These are phyloP conservation scores for Chaetura pelagica DNA, from an alignment of 2,113 vertebrate species.

Conservation along the genomic window DNA sequence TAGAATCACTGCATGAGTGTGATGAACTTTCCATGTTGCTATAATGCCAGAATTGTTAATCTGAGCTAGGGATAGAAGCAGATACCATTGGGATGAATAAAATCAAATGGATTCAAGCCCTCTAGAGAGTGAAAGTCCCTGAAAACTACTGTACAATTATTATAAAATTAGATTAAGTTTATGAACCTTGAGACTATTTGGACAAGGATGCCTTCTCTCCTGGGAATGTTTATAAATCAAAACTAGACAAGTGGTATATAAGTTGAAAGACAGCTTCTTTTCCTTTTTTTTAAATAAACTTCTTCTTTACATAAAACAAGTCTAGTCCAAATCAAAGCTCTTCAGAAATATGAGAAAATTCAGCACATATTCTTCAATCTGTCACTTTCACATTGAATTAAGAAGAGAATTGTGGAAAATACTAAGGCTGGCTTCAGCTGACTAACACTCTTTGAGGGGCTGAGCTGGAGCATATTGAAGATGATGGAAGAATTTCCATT, in stretches of 20 bases:
- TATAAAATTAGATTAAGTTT: slow-evolving; percentile 52
- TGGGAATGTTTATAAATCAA: slow-evolving; percentile 54
- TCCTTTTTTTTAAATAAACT: not conserved
- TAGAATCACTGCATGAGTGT: slow-evolving; percentile 4
- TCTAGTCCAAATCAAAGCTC: not conserved
- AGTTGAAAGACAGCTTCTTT: not conserved
- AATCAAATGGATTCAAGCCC: slow-evolving; percentile 37
- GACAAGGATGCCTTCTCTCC: slow-evolving; percentile 22
- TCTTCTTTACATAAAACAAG: slow-evolving; percentile 14
- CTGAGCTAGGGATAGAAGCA: slow-evolving; percentile 37
- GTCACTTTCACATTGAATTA: not conserved
- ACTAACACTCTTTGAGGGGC: not conserved
- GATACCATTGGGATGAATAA: slow-evolving; percentile 57
- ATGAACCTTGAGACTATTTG: slow-evolving; percentile 27
- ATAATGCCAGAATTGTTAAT: slow-evolving; percentile 7
- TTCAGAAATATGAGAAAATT: slow-evolving; percentile 22
- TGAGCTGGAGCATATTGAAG: not conserved
- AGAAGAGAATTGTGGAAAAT: not conserved
- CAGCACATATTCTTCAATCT: not conserved
- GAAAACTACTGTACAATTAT: slow-evolving; percentile 47
- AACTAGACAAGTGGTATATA: slow-evolving; percentile 16
- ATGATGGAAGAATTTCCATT: not conserved
- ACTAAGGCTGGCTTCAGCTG: not conserved
- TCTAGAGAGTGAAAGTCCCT: slow-evolving; percentile 26
- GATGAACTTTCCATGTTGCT: slow-evolving; percentile 36